Evolutionary conservation across 1,140 invertebrate species (phyloP).

Genomic region (Nautilus pompilius): DNA sequence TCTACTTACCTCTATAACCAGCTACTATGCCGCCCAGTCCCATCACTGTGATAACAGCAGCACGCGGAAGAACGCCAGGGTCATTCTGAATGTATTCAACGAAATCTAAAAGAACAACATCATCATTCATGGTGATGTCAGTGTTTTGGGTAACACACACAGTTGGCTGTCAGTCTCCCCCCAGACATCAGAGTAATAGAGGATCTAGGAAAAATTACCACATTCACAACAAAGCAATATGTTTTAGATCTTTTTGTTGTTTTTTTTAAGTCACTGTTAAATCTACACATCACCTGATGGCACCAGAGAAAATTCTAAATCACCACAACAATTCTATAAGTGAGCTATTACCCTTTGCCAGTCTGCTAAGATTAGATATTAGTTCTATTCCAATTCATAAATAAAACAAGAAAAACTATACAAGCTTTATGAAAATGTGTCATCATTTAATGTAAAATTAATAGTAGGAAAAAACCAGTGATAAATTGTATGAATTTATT

Average conservation of each 20-base stretch:
- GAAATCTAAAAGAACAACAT: constrained; percentile 22
- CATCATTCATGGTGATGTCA: not conserved
- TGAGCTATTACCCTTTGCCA: too few relatives aligned
- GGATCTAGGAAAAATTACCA: not conserved
- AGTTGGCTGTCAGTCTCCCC: not conserved
- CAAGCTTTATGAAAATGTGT: too few relatives aligned
- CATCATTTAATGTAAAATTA: too few relatives aligned
- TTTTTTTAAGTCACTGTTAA: not conserved
- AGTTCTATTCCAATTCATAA: too few relatives aligned
- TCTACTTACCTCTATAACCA: constrained; percentile 33
- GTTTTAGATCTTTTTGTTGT: not conserved
- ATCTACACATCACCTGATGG: not conserved
- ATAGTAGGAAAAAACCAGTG: too few relatives aligned
- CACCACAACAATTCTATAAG: too few relatives aligned
- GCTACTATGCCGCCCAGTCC: constrained; percentile 45
- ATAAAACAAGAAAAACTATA: too few relatives aligned
- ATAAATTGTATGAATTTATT: too few relatives aligned
- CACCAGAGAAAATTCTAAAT: too few relatives aligned
- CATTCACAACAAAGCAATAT: not conserved
- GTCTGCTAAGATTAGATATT: too few relatives aligned
- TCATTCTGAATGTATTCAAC: constrained; percentile 41
- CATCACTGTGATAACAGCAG: constrained; percentile 41
- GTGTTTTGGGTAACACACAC: not conserved
- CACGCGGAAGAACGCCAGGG: constrained; percentile 36
- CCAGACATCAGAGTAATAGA: too few relatives aligned